Percentiles rank a stretch among this genome's conserved stretches.
Conservation (phyloP, 2,888 invertebrate genomes). For the Leptinotarsa tumamoca region DNA sequence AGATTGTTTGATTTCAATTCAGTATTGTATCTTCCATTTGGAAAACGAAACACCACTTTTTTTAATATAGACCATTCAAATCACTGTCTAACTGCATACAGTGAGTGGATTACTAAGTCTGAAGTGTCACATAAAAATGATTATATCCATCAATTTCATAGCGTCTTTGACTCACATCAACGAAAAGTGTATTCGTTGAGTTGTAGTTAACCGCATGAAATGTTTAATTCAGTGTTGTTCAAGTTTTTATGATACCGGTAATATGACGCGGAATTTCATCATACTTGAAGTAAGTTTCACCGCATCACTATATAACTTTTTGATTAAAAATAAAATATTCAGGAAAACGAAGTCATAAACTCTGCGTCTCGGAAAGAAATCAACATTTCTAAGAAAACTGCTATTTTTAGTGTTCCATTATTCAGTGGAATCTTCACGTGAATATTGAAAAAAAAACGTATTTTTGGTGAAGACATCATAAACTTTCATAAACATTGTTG, state of each 20-base stretch:
- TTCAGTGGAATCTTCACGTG: neutral
- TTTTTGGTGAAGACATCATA: too few species aligned
- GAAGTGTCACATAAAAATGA: too few species aligned
- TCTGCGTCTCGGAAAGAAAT: neutral
- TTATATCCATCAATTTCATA: neutral
- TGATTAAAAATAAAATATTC: constrained; percentile 14
- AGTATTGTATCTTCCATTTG: too few species aligned
- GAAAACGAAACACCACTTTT: too few species aligned
- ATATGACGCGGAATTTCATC: neutral
- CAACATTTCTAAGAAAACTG: neutral
- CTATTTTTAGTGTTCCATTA: neutral
- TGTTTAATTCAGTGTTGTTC: neutral
- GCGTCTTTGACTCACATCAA: neutral
- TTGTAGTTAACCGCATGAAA: neutral
- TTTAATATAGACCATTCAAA: too few species aligned
- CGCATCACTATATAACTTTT: constrained; percentile 1
- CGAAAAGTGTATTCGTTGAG: neutral
- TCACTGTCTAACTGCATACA: too few species aligned
- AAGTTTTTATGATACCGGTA: constrained; percentile 1
- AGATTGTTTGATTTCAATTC: too few species aligned
- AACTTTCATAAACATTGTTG: too few species aligned
- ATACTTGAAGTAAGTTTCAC: neutral
- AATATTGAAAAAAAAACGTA: neutral
- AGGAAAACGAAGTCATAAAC: constrained; percentile 1
- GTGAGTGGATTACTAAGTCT: too few species aligned